These are phyloP conservation scores for Trachythela sp. DNA, from an alignment of 64 coral and sea anemone genomes.

Conservation along the genomic window DNA sequence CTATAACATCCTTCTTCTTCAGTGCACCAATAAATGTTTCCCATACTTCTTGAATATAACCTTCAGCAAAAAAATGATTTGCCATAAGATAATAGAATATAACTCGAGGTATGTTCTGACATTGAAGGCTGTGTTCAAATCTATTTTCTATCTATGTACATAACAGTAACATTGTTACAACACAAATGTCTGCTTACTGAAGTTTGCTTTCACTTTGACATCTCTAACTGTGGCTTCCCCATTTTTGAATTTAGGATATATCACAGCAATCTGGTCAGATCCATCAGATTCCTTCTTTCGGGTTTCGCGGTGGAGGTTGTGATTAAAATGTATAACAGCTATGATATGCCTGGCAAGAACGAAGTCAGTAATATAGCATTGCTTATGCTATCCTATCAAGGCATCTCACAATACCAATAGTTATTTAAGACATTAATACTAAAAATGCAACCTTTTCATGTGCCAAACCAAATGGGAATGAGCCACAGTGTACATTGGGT, in stretches of 20 bases:
- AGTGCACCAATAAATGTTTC: not conserved
- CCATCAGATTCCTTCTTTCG: not conserved
- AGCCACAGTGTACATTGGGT: too few species aligned
- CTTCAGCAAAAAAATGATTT: not conserved
- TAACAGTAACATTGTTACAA: too few species aligned
- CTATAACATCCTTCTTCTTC: not conserved
- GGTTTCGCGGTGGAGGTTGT: not conserved
- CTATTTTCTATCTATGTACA: too few species aligned
- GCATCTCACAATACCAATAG: not conserved
- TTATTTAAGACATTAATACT: not conserved
- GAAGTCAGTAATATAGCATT: not conserved
- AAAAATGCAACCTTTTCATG: too few species aligned
- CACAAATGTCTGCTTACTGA: not conserved
- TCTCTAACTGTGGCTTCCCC: conserved; percentile 15
- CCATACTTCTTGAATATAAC: not conserved
- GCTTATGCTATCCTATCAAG: not conserved
- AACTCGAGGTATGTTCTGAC: too few species aligned
- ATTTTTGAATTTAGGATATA: conserved; percentile 3
- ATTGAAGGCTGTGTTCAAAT: too few species aligned
- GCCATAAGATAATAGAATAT: not conserved
- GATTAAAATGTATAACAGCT: conserved; percentile 4
- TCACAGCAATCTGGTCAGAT: not conserved
- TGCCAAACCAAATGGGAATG: too few species aligned
- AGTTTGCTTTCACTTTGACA: not conserved
- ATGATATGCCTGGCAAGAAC: not conserved